phyloP scores from a whole-genome alignment of 2,797 vertebrate genomes.

The Premnoplex brunnescens region DNA sequence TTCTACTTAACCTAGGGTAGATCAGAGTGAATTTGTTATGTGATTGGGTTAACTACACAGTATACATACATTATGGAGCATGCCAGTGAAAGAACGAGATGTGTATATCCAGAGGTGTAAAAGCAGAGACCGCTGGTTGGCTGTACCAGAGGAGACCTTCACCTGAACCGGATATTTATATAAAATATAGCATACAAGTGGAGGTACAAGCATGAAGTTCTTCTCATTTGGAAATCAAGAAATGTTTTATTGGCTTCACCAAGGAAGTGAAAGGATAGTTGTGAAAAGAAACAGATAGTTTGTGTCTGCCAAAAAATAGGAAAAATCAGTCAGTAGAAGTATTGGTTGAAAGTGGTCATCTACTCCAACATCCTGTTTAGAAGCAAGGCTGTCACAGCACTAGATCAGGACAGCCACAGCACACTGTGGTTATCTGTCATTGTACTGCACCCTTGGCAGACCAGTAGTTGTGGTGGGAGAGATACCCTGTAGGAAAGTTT shows the following conservation, averaged over 20 bases:
- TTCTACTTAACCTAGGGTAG: background rate
- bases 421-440: background rate
- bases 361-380: background rate
- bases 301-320: background rate
- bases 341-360: background rate
- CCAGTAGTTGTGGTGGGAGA: background rate
- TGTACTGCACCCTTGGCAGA: background rate
- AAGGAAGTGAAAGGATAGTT: background rate
- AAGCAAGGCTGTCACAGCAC: background rate
- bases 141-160: background rate
- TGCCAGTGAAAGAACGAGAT: background rate
- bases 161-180: background rate
- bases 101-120: background rate
- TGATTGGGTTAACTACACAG: rapidly evolving
- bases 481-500: background rate
- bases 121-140: background rate
- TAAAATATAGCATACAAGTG: background rate
- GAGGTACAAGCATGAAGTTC: background rate
- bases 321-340: background rate
- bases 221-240: background rate
- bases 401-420: background rate
- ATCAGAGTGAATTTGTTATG: background rate
- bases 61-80: background rate
- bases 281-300: background rate
- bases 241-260: background rate